phyloP scores from a whole-genome alignment of 1,140 invertebrate species.

The Dendroctonus ponderosae region DNA sequence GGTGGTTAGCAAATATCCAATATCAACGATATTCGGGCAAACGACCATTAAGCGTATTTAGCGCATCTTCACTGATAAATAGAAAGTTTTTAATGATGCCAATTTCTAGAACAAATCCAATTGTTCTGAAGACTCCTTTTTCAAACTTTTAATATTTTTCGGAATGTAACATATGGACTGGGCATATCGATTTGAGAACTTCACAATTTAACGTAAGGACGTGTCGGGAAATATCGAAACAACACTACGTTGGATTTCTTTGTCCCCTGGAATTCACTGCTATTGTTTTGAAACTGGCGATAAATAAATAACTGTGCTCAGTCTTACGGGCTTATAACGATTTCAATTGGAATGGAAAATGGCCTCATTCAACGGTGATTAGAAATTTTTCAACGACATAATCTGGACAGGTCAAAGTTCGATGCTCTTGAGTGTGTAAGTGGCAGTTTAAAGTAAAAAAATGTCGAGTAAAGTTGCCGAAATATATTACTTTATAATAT shows the following conservation, averaged over 20 bases:
- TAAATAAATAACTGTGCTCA: too few relatives aligned
- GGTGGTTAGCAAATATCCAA: not conserved
- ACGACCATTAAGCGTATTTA: not conserved
- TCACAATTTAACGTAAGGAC: constrained; percentile 28
- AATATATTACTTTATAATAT: too few relatives aligned
- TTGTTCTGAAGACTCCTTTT: constrained; percentile 21
- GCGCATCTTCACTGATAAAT: not conserved
- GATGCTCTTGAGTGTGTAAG: too few relatives aligned
- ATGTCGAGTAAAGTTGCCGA: too few relatives aligned
- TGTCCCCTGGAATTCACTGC: constrained; percentile 1
- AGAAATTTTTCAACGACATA: too few relatives aligned
- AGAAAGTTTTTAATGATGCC: not conserved
- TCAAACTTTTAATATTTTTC: constrained; percentile 27
- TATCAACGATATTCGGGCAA: not conserved
- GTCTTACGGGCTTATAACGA: too few relatives aligned
- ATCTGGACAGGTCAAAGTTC: too few relatives aligned
- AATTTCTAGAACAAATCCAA: constrained; percentile 10
- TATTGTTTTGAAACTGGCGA: constrained; percentile 7
- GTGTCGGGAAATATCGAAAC: constrained; percentile 27
- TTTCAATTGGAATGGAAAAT: too few relatives aligned
- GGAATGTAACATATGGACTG: constrained; percentile 18
- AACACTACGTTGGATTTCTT: constrained; percentile 12
- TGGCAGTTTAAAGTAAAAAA: too few relatives aligned
- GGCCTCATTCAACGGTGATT: too few relatives aligned
- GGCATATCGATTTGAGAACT: constrained; percentile 27